phyloP scores from a whole-genome alignment of 1,140 invertebrate genomes.

The Brachionus rotundiformis region DNA sequence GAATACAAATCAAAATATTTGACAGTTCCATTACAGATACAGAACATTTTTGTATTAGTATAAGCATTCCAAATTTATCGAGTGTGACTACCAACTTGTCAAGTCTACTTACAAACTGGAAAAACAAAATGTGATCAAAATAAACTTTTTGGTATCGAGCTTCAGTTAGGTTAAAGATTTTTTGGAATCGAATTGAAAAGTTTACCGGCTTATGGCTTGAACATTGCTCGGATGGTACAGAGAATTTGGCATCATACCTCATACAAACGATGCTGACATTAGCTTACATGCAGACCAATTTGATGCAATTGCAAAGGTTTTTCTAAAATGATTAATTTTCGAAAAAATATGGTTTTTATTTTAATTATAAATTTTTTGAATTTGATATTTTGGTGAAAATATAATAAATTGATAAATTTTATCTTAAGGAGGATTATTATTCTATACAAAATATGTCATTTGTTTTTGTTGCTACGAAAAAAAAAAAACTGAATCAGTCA shows the following conservation, averaged over 20 bases:
- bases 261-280: neutral
- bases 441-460: no score
- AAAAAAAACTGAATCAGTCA: no score
- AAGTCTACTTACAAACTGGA: neutral
- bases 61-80: neutral
- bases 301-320: neutral
- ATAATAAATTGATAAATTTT: no score
- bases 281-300: neutral
- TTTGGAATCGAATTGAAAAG: neutral
- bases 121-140: neutral
- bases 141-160: neutral
- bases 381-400: no score
- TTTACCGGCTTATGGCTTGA: neutral
- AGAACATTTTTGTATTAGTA: neutral
- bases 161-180: neutral
- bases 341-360: neutral
- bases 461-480: no score
- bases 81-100: neutral
- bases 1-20: neutral
- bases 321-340: neutral
- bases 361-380: no score
- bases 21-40: neutral
- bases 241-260: neutral
- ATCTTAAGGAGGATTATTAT: no score
- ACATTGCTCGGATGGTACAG: slow-evolving; percentile 23